These are phyloP conservation scores for Eulacestoma nigropectus DNA, from an alignment of 2,113 vertebrate genomes.

Conservation along the genomic window DNA sequence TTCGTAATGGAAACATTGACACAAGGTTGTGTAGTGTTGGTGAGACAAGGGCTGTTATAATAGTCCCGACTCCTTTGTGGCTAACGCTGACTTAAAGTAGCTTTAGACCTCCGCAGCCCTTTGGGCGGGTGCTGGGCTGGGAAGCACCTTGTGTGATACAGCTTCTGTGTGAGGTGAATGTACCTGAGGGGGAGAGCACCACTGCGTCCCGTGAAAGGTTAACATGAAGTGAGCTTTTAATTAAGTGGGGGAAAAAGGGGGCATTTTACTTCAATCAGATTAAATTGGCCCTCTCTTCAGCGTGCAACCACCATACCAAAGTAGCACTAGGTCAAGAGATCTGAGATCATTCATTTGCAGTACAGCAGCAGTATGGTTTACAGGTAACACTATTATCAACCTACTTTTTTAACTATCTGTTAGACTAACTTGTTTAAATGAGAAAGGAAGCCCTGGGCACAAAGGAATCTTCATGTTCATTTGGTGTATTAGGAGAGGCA, in stretches of 20 bases:
- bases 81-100: conserved; percentile 42
- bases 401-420: conserved; percentile 86
- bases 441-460: conserved; percentile 86
- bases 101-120: conserved; percentile 63
- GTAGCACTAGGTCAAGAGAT: conserved; percentile 23
- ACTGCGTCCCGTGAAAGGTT: conserved; percentile 19
- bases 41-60: conserved; percentile 51
- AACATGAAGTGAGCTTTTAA: conserved; percentile 48
- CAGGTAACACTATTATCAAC: conserved; percentile 76
- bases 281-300: conserved; percentile 18
- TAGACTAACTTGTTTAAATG: conserved; percentile 84
- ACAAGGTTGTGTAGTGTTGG: conserved; percentile 56
- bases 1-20: conserved; percentile 70
- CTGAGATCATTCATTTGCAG: conserved; percentile 62
- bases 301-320: background rate
- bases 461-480: conserved; percentile 93
- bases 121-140: conserved; percentile 48
- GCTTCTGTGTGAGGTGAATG: conserved; percentile 36
- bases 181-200: conserved; percentile 12
- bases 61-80: conserved; percentile 65
- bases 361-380: conserved; percentile 70
- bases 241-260: background rate
- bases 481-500: conserved; percentile 93
- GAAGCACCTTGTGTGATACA: conserved; percentile 50
- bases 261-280: conserved; percentile 26